phyloP scores from a whole-genome alignment of 2,797 vertebrate genomes.

The Falco berigora region DNA sequence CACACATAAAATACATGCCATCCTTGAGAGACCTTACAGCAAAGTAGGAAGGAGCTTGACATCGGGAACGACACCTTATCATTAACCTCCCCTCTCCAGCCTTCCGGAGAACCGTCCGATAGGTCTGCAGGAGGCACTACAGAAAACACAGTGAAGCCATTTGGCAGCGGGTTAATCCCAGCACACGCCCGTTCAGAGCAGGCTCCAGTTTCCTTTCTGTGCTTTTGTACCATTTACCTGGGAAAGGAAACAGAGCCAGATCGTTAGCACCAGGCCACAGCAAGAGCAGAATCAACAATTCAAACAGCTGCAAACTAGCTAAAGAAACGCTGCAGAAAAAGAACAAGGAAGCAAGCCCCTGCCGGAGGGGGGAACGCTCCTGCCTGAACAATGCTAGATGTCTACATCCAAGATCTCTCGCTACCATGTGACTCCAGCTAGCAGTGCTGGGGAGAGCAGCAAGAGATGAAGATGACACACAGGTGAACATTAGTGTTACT shows the following conservation, averaged over 20 bases:
- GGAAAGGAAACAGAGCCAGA: not conserved
- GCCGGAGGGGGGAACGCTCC: fast-evolving
- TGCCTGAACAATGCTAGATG: not conserved
- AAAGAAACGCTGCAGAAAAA: not conserved
- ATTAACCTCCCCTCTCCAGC: not conserved
- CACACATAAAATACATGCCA: not conserved
- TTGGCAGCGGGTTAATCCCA: not conserved
- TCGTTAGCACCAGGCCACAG: not conserved
- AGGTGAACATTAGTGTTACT: not conserved
- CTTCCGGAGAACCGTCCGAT: fast-evolving
- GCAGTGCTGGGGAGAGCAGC: not conserved
- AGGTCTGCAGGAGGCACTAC: not conserved
- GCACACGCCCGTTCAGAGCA: not conserved
- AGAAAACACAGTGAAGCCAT: not conserved
- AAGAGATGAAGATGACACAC: not conserved
- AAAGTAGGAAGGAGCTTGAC: not conserved
- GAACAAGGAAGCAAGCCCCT: not conserved
- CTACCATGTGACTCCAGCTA: fast-evolving
- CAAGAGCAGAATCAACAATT: not conserved
- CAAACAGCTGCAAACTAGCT: not conserved
- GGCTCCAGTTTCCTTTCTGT: not conserved
- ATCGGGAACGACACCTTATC: not conserved
- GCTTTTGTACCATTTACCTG: not conserved
- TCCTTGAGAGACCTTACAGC: not conserved
- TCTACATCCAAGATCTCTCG: not conserved